Base-by-base conservation (phyloP, 2,113 vertebrate genomes). In the Turnix velox region DNA sequence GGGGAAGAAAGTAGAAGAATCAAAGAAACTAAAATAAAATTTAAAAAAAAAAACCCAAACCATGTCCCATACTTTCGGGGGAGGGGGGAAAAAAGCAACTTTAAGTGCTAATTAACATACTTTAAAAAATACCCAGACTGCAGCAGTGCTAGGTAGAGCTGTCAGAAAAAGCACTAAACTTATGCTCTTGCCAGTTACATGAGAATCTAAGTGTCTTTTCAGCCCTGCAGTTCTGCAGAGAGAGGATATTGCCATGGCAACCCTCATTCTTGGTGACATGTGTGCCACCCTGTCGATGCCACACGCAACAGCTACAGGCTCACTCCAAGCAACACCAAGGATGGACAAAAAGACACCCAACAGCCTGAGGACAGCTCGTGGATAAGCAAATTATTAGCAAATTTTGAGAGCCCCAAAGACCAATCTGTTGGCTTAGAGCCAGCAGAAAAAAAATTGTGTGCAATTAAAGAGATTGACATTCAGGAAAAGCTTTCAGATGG, bases 91-190 rank as follows among this genome's bases (percentile, higher is more conserved):
- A 68, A 40, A 68, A 81, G 20, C 30, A 27, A 10, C 1, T 95
- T 94, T 94, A 95, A 96, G 85, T 95, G 93, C 75, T 94, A 93
- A 96, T 96, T 96, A 96, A 94, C 96, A 94, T 94, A 95, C 46
- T 92, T 95, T 69, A 89, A 94, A 94, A 95, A 96, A 95, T 92
- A 94, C 85, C 72, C 93, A 93, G 93, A 74, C 92, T 95, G 93
- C 93, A 96, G 88, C 83, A 88, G 86, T 15, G 43, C 84, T 85
- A 91, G 91, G 84, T 91, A 91, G 93, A 96, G 92, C 94, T 96
- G 93, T 95, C 95, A 96, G 92, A 93, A 95, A 94, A 95, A 95
- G 92, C 93, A 86, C 93, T 90, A 95, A 94, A 96, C 90, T 95
- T 92, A 80, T 90, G 72, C 87, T 94, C 81, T 87, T 89, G 87